These are phyloP conservation scores for Tragelaphus scriptus DNA, from an alignment of 2,113 vertebrate species.

Conservation along the genomic window DNA sequence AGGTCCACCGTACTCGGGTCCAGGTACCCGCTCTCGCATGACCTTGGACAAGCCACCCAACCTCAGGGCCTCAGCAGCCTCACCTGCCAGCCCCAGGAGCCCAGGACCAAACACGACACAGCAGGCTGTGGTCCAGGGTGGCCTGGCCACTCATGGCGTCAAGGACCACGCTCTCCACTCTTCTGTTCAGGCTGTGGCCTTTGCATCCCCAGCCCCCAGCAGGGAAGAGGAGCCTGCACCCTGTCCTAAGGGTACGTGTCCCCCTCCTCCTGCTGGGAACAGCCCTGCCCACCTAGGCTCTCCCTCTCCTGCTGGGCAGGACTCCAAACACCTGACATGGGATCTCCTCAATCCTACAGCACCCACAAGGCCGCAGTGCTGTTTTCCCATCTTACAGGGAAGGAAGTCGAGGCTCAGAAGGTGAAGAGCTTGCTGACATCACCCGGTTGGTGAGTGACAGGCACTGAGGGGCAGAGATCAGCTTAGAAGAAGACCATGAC, in stretches of 20 bases:
- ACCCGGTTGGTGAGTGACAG: fast-evolving
- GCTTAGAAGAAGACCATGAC: background rate
- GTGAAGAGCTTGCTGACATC: background rate
- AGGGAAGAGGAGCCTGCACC: background rate
- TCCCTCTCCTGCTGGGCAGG: fast-evolving
- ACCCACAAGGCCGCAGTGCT: fast-evolving
- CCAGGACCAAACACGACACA: background rate
- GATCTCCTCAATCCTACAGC: background rate
- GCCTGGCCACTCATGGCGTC: background rate
- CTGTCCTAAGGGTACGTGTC: too few species aligned
- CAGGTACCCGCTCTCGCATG: background rate
- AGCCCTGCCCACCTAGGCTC: background rate
- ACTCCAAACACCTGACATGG: background rate
- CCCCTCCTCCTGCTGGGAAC: background rate
- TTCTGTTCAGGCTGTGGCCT: too few species aligned
- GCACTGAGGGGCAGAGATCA: background rate
- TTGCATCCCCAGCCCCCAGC: background rate
- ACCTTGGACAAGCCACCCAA: background rate
- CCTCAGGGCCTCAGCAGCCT: fast-evolving
- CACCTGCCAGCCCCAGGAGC: background rate
- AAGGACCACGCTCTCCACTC: background rate
- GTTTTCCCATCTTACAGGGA: background rate
- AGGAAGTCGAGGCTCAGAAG: background rate
- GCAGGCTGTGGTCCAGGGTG: background rate
- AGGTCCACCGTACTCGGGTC: background rate